These are phyloP conservation scores for Acronicta alni DNA, from an alignment of 2,888 invertebrate species.

Conservation along the genomic window DNA sequence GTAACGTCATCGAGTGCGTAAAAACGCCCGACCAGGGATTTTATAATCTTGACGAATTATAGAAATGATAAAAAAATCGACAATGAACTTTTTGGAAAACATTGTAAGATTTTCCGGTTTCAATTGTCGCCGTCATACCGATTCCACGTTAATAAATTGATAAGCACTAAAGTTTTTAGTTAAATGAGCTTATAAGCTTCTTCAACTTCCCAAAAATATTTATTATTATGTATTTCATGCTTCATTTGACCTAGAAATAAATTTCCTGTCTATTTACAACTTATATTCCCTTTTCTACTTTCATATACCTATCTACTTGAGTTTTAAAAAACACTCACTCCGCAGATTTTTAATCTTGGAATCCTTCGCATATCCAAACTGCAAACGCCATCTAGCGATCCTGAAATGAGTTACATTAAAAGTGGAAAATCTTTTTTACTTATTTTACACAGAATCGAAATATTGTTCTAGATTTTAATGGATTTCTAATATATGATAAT, in stretches of 20 bases:
- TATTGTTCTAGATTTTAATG: background rate
- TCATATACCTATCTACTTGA: too few relatives aligned
- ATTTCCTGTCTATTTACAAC: background rate
- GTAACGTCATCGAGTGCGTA: slow-evolving; percentile 49
- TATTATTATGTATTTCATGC: too few relatives aligned
- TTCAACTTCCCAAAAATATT: too few relatives aligned
- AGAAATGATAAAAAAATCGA: slow-evolving; percentile 48
- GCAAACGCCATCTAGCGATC: slow-evolving; percentile 44
- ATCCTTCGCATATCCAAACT: slow-evolving; percentile 7
- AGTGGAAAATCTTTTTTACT: background rate
- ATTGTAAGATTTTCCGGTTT: background rate
- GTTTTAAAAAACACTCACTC: slow-evolving; percentile 16
- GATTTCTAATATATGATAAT: too few relatives aligned
- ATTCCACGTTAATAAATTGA: too few relatives aligned
- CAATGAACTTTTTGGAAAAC: too few relatives aligned
- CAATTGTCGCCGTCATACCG: background rate
- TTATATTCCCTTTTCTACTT: too few relatives aligned
- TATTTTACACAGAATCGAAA: background rate
- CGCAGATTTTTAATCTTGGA: slow-evolving; percentile 9
- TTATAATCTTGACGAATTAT: slow-evolving; percentile 60
- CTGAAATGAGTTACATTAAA: background rate
- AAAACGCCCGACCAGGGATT: slow-evolving; percentile 42
- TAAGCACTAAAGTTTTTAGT: too few relatives aligned
- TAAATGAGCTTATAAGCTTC: too few relatives aligned
- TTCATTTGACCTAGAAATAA: slow-evolving; percentile 10